phyloP scores from a whole-genome alignment of 2,888 invertebrate species.

The Agrilus mali region DNA sequence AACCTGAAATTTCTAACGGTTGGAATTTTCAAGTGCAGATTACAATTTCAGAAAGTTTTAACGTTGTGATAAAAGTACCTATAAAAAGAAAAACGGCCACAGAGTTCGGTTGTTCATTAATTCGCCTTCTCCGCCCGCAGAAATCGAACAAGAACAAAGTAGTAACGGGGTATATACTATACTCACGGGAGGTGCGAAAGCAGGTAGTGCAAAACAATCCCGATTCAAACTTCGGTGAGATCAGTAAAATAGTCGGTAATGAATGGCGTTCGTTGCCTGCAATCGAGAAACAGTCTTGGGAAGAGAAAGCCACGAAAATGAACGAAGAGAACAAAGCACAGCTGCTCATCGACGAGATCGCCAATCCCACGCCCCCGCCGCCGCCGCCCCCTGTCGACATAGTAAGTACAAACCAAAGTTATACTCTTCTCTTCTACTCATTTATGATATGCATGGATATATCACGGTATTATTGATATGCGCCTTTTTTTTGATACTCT shows the following conservation, averaged over 20 bases:
- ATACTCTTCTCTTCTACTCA: background rate
- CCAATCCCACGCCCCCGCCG: slow-evolving; percentile 29
- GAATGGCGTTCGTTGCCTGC: slow-evolving; percentile 90
- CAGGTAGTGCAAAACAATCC: slow-evolving; percentile 89
- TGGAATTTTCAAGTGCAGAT: no score
- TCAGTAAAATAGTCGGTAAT: slow-evolving; percentile 60
- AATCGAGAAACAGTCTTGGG: slow-evolving; percentile 84
- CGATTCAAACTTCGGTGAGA: slow-evolving; percentile 83
- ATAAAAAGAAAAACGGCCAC: no score
- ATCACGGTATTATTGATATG: background rate
- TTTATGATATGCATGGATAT: background rate
- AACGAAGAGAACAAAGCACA: slow-evolving; percentile 75
- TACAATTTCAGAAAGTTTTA: no score
- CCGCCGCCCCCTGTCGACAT: slow-evolving; percentile 19
- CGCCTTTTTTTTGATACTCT: slow-evolving; percentile 2
- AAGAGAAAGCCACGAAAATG: slow-evolving; percentile 79
- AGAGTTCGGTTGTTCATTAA: no score
- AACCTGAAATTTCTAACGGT: no score
- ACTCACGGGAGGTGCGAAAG: slow-evolving; percentile 92
- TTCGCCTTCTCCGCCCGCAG: slow-evolving; percentile 15
- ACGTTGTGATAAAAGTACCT: no score
- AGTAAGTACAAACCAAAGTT: slow-evolving; percentile 15
- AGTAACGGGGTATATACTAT: slow-evolving; percentile 94
- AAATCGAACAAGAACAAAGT: slow-evolving; percentile 60
- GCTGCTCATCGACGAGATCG: slow-evolving; percentile 41